A percentile compares a stretch with the other conserved stretches of the same genome.
phyloP scores from a whole-genome alignment of 1,140 invertebrate genomes.

The Metaphire vulgaris region DNA sequence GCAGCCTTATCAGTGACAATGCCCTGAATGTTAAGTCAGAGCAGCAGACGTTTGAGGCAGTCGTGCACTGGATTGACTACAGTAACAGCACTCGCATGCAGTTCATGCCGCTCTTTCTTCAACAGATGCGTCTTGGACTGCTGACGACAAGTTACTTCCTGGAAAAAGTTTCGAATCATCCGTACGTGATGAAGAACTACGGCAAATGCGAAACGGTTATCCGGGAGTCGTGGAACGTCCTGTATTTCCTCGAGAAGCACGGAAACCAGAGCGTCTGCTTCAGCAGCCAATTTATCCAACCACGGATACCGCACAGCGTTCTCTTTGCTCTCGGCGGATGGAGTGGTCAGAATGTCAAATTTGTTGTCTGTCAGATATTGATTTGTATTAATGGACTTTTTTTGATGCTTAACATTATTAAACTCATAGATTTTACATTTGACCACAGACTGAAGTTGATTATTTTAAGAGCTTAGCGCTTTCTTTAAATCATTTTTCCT shows the following conservation, averaged over 20 bases:
- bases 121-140: conserved; percentile 69
- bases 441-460: no score
- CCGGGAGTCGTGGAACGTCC: conserved; percentile 62
- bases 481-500: no score
- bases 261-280: conserved; percentile 59
- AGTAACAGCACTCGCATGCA: conserved; percentile 54
- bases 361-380: no score
- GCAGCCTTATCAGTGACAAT: conserved; percentile 52
- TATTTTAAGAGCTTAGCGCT: no score
- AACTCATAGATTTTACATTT: no score
- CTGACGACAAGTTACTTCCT: conserved; percentile 70
- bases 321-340: conserved; percentile 67
- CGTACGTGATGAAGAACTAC: conserved; percentile 57
- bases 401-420: no score
- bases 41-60: conserved; percentile 54
- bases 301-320: conserved; percentile 63
- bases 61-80: conserved; percentile 52
- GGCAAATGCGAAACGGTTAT: conserved; percentile 61
- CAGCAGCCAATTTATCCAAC: conserved; percentile 60
- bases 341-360: conserved; percentile 50
- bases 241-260: conserved; percentile 65
- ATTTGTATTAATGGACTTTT: no score
- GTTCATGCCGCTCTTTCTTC: conserved; percentile 65
- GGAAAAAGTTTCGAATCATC: conserved; percentile 61
- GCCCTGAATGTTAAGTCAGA: conserved; percentile 53